Percentiles rank a stretch among this genome's conserved stretches.
Evolutionary conservation across 2,113 vertebrate genomes (phyloP).

Genomic region (Nannospalax galili): DNA sequence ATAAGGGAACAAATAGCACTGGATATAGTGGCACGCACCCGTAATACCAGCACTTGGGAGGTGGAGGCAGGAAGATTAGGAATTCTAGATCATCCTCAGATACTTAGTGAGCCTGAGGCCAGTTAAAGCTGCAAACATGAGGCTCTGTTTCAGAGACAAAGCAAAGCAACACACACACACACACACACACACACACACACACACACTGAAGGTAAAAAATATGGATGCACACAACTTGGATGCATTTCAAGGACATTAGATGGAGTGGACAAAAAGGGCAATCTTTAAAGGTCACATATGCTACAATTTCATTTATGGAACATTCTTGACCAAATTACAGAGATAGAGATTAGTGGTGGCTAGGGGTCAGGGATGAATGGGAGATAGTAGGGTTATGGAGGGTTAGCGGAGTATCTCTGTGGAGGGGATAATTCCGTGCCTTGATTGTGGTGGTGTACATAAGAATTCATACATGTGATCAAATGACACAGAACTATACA

Average conservation of each 20-base stretch:
- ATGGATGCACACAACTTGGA: not conserved
- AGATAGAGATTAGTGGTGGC: conserved; percentile 16
- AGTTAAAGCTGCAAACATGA: not conserved
- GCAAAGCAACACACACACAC: not conserved
- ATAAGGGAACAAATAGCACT: not conserved
- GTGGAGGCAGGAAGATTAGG: not conserved
- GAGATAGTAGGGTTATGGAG: not conserved
- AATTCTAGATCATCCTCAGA: not conserved
- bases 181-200: no score
- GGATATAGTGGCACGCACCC: not conserved
- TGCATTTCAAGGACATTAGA: not conserved
- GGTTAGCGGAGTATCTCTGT: not conserved
- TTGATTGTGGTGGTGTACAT: not conserved
- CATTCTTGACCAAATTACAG: conserved; percentile 45
- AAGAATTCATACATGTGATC: not conserved
- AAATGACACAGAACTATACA: conserved; percentile 11
- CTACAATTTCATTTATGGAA: conserved; percentile 40
- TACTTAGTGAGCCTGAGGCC: not conserved
- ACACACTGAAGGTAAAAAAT: not conserved
- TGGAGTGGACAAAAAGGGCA: not conserved
- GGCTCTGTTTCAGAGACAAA: not conserved
- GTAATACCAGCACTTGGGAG: not conserved
- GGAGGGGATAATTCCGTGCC: not conserved
- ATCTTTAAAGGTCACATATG: not conserved
- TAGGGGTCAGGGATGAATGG: not conserved